Base-by-base conservation (phyloP, 2,888 invertebrate genomes). In the Callyntrura sp. region DNA sequence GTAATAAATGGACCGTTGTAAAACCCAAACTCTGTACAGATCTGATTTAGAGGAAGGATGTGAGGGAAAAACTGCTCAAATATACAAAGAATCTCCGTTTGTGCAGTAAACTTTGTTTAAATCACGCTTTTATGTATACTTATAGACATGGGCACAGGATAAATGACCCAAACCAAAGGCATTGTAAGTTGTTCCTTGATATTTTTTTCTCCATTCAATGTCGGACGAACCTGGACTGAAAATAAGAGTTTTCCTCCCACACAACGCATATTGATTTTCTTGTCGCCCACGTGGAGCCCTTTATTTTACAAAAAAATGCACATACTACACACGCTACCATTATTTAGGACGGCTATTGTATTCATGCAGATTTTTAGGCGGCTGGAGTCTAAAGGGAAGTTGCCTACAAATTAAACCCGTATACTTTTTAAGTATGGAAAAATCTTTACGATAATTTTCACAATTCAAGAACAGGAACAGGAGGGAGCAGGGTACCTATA, bases 201-300 rank as follows among this genome's bases (percentile, higher is more conserved):
- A 43, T 68, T 35, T 68, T 68, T 68, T 43, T 43, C 68, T 68
- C 17, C n/a, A n/a, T n/a, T 43, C 68, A 68, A 68, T 68, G 68
- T 68, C 68, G 68, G 35, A 43, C 68, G 17, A 43, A 9, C n/a
- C 20, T 68, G 68, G 35, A 3, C n/a, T 9, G 43, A 68, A 43
- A 68, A 68, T 43, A n/a, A 35, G 9, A 43, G 68, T 35, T 85
- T 78, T 89, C 89, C 90, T 78, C 90, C 90, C 85, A 90, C 90
- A 79, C 78, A 90, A 90, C 79, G 73, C 70, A 57, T 90, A 90
- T 90, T 90, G 90, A 90, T 90, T 90, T 90, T 85, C 23, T 51
- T n/a, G 51, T 85, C 85, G 78, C 85, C 85, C 85, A 85, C 85
- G 76, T 76, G 85, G 85, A 85, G 55, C 60, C 78, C 78, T 78